Conservation (phyloP, 2,113 vertebrate species). For the Podiceps cristatus region DNA sequence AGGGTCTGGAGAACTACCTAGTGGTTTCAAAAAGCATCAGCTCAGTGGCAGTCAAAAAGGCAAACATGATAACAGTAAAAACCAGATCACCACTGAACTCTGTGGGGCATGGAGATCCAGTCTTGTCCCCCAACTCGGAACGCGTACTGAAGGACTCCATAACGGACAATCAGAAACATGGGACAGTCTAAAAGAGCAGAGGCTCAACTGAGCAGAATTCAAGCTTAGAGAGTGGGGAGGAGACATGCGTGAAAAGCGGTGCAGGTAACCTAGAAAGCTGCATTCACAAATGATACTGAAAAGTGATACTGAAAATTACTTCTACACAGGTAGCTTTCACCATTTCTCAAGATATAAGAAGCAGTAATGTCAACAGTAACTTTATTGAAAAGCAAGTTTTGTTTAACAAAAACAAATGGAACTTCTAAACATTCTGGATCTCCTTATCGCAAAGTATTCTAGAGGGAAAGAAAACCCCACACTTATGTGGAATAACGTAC, state of each 20-base stretch:
- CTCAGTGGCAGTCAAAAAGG: neutral
- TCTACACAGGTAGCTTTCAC: neutral
- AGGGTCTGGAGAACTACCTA: neutral
- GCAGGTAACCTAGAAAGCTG: neutral
- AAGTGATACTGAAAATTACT: neutral
- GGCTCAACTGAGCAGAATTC: neutral
- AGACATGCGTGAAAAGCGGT: neutral
- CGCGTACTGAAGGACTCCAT: rapidly evolving
- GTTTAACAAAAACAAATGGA: neutral
- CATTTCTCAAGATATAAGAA: neutral
- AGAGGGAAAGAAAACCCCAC: neutral
- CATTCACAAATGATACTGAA: neutral
- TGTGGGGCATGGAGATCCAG: rapidly evolving
- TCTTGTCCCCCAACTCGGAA: rapidly evolving
- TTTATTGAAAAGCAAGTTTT: neutral
- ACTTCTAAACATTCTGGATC: neutral
- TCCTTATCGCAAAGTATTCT: neutral
- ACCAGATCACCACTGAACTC: rapidly evolving
- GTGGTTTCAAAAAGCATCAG: neutral
- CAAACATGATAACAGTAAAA: neutral
- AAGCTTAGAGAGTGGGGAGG: rapidly evolving
- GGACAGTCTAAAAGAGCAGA: rapidly evolving
- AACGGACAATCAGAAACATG: rapidly evolving
- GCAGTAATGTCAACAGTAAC: rapidly evolving
- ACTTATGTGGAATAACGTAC: neutral